Evolutionary conservation across 2,888 invertebrate species (phyloP), one percentile per base, ranked within the genome.

Genomic region (Laspeyria flexula): DNA sequence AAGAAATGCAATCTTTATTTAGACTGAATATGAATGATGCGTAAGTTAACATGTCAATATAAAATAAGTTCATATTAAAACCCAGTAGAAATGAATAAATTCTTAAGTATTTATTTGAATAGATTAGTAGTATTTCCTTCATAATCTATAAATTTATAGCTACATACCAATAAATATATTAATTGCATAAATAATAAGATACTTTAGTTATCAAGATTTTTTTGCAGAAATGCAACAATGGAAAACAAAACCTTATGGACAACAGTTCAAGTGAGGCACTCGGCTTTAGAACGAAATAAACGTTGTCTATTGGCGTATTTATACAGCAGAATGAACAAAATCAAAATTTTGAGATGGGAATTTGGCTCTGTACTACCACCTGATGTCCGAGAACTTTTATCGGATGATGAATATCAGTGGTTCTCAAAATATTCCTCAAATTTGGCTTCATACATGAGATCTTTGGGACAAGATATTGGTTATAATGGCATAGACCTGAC

Each of bases 281-380:
- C 96, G 27, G 97, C 96, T 0, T 83, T 99, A 12, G 96, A 97
- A 81, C 93, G 99, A 33, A 98, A 99, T 79, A 96, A 98, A 78
- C 94, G 99, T 27, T 99, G 99, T 77, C 91, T 99, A 0, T 88
- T 98, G 0, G 95, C 97, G 0, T 97, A 97, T 73, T 90, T 97
- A 43, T 96, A 96, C 81, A 96, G 96, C 73, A 93, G 99, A 61
- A 92, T 99, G 81, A 93, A 94, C 63, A 95, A 95, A 73, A 94
- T 99, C 15, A 94, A 96, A 68, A 95, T 96, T n/a, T 94, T 98
- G 84, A 93, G 99, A 38, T 99, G 99, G 99, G 97, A 98, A 75
- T 97, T 98, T 81, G 99, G 99, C 0, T 96, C 98, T 29, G 96
- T 98, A 38, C 85, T 99, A 45, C 99, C 99, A 0, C 84, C 94